Percentiles rank a stretch among this genome's conserved stretches.
These are phyloP conservation scores for Montipora foliosa DNA, from an alignment of 64 coral and sea anemone genomes.

Conservation along the genomic window DNA sequence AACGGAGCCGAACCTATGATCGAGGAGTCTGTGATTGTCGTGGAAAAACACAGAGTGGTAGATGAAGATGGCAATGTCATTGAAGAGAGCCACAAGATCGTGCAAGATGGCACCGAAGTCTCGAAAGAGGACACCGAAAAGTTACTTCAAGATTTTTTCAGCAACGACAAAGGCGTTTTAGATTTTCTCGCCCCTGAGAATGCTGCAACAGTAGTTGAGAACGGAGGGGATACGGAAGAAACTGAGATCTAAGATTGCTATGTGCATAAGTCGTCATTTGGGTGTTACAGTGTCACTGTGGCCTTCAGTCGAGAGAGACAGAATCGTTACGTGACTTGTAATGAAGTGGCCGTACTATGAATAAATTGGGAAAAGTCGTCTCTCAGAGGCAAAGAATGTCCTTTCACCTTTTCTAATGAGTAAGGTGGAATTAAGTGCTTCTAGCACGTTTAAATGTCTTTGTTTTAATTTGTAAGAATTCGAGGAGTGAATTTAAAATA, in stretches of 20 bases:
- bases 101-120: not conserved
- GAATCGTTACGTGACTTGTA: not conserved
- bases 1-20: not conserved
- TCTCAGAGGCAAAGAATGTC: not conserved
- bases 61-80: slow-evolving; percentile 56
- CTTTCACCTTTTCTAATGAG: not conserved
- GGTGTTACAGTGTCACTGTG: not conserved
- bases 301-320: too few species aligned
- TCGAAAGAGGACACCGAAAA: slow-evolving; percentile 77
- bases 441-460: too few species aligned
- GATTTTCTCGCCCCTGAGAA: slow-evolving; percentile 79
- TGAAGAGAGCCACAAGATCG: slow-evolving; percentile 48
- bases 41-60: slow-evolving; percentile 61
- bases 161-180: slow-evolving; percentile 87
- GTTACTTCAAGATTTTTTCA: slow-evolving; percentile 89
- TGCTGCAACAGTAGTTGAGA: not conserved
- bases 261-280: not conserved
- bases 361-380: not conserved
- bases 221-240: slow-evolving; percentile 68
- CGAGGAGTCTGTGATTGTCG: slow-evolving; percentile 45
- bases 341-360: not conserved
- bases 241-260: slow-evolving; percentile 78
- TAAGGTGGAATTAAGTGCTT: not conserved
- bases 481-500: not conserved
- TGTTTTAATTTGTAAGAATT: not conserved